Base-by-base conservation (phyloP, 2,888 invertebrate genomes). In the Meloe dianella region DNA sequence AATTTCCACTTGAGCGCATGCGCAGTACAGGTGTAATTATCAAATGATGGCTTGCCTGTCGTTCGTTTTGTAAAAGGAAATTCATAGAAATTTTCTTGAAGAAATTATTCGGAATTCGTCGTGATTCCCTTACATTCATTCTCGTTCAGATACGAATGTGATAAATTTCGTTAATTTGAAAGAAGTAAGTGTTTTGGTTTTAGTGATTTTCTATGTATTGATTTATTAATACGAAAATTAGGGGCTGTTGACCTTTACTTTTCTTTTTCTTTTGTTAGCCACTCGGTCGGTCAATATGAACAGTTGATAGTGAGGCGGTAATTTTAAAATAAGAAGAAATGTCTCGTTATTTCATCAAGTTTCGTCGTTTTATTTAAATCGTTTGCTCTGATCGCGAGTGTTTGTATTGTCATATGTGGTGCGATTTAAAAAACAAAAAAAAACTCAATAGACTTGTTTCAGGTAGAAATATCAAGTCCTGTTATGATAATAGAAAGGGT, bases 171-270 rank as follows among this genome's bases (percentile, higher is more conserved):
- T 74, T 51, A 3, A 47, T 20, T 73, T 69, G 64, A 64, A 68
- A 72, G 73, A 74, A 73, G 75, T 75, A 75, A 75, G 75, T 75
- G 75, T 65, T 67, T 57, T 65, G 69, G n/a, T 73, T 73, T 57
- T 75, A 74, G 70, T 75, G 71, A 71, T 73, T 71, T 71, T 71
- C 71, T 72, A 72, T 73, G 71, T 74, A 74, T 74, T 74, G 74
- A 74, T 73, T 71, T 75, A 4, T 51, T 47, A 20, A 47, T 20
- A 5, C 51, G 4, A 20, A 24, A 8, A 24, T 2, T 51, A 10
- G 3, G 5, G 51, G 51, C 24, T 24, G 68, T 63, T 67, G 68
- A 68, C 69, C 68, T 66, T 68, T 47, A 67, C 67, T 66, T 67
- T 38, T 20, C 7, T 38, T 38, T 38, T 47, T 20, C 10, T 20